Percentiles rank a stretch among this genome's conserved stretches.
These are phyloP conservation scores for Pelochelys cantorii DNA, from an alignment of 2,797 vertebrate species.

Conservation along the genomic window DNA sequence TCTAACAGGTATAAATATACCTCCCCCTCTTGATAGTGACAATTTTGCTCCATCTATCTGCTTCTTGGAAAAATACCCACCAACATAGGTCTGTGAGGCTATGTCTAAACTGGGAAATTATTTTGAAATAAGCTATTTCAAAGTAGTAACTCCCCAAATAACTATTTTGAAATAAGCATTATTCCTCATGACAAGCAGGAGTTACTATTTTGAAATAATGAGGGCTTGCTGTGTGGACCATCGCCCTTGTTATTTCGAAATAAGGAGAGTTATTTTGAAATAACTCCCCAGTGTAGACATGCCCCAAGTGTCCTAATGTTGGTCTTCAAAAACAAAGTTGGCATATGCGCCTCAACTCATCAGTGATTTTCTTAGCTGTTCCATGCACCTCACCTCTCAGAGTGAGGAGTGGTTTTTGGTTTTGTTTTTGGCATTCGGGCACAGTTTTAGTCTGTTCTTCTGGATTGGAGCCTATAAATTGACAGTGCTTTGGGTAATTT, in stretches of 20 bases:
- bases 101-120: no score
- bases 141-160: no score
- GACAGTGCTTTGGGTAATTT: neutral
- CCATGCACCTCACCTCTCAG: neutral
- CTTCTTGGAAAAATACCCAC: neutral
- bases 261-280: no score
- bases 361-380: neutral
- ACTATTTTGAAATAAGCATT: no score
- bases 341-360: neutral
- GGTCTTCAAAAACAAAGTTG: neutral
- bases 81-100: neutral
- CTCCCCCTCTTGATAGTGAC: neutral
- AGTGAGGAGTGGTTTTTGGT: neutral
- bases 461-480: neutral
- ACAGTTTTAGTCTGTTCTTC: neutral
- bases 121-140: no score
- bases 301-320: neutral
- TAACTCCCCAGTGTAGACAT: no score
- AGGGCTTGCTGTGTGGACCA: no score
- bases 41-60: neutral
- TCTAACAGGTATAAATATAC: neutral
- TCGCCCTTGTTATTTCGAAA: no score
- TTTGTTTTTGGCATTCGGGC: neutral
- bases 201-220: no score
- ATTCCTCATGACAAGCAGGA: no score